These are phyloP conservation scores for Porites australiensis DNA, from an alignment of 64 coral and sea anemone species.

Conservation along the genomic window DNA sequence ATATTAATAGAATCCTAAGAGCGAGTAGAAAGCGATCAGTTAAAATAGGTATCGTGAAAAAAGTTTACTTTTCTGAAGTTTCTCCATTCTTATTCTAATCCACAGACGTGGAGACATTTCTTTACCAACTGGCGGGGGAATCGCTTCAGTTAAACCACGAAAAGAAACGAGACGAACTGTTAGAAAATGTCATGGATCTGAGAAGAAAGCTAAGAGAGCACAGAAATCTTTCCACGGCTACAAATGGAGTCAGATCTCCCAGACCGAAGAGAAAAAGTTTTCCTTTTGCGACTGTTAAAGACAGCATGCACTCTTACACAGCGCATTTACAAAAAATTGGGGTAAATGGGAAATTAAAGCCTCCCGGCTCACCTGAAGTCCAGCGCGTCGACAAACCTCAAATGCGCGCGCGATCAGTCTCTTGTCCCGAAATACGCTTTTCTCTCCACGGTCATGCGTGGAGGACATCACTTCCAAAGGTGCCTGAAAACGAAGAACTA, in stretches of 20 bases:
- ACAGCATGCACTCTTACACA: slow-evolving; percentile 58
- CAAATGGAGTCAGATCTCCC: slow-evolving; percentile 68
- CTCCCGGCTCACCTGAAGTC: slow-evolving; percentile 1
- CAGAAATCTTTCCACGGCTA: not conserved
- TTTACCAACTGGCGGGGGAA: slow-evolving; percentile 26
- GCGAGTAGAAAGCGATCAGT: no score
- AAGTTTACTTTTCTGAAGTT: not conserved
- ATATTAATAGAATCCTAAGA: no score
- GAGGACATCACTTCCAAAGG: slow-evolving; percentile 74
- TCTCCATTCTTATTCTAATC: not conserved
- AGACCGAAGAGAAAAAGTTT: slow-evolving; percentile 66
- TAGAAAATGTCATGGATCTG: slow-evolving; percentile 24
- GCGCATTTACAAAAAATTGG: slow-evolving; percentile 28
- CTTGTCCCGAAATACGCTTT: slow-evolving; percentile 76
- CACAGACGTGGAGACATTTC: slow-evolving; percentile 65
- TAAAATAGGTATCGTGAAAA: not conserved
- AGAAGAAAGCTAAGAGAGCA: slow-evolving; percentile 50
- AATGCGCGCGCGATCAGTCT: slow-evolving; percentile 71
- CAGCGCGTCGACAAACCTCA: slow-evolving; percentile 47
- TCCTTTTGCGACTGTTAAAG: not conserved
- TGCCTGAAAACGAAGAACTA: slow-evolving; percentile 81
- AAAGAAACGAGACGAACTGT: slow-evolving; percentile 34
- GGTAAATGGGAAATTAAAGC: not conserved
- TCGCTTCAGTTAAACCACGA: slow-evolving; percentile 12
- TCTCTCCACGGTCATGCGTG: slow-evolving; percentile 47